Evolutionary conservation across 2,888 invertebrate species (phyloP).

Genomic region (Eristalis tenax): DNA sequence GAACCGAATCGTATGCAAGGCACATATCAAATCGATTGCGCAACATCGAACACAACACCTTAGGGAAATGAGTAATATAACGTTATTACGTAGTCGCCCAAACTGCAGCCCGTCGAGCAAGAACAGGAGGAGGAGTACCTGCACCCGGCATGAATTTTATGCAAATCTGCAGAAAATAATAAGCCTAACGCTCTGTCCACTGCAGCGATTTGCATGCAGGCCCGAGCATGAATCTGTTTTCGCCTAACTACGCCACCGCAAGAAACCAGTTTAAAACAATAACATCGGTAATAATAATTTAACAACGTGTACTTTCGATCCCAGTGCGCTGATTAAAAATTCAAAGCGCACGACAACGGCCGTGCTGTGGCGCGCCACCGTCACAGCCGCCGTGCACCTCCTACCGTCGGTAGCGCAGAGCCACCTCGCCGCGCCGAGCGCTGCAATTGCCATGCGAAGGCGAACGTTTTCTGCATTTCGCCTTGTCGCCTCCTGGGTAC

Average conservation of each 20-base stretch:
- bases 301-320: constrained; percentile 65
- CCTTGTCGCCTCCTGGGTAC: constrained; percentile 31
- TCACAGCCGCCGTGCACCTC: constrained; percentile 15
- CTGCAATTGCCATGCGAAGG: constrained; percentile 37
- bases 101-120: not conserved
- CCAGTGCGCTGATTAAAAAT: constrained; percentile 58
- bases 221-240: constrained; percentile 36
- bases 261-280: constrained; percentile 65
- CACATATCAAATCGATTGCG: constrained; percentile 15
- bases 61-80: constrained; percentile 12
- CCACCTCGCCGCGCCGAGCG: constrained; percentile 5
- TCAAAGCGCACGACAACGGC: constrained; percentile 61
- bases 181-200: not conserved
- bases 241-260: constrained; percentile 36
- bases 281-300: constrained; percentile 70
- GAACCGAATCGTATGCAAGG: not conserved
- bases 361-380: constrained; percentile 18
- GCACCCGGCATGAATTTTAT: constrained; percentile 25
- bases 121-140: constrained; percentile 12
- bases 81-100: constrained; percentile 21
- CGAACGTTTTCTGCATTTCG: constrained; percentile 44
- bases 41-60: constrained; percentile 19
- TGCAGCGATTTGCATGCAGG: constrained; percentile 40
- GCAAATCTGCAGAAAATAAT: constrained; percentile 23
- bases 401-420: constrained; percentile 35